Evolutionary conservation across 2,797 vertebrate genomes (phyloP).

Genomic region (Amphiprion clarkii): DNA sequence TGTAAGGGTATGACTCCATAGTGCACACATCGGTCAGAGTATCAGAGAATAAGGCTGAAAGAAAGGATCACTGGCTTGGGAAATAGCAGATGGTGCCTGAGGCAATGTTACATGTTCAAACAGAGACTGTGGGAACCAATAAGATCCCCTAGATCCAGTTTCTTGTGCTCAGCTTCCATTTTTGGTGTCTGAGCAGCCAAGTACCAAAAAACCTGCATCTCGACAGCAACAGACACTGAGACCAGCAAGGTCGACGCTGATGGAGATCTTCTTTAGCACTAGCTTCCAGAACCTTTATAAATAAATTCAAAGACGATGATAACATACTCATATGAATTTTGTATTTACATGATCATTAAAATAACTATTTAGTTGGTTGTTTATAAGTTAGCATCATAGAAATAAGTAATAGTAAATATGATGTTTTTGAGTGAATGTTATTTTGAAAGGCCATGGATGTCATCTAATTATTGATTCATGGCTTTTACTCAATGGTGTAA

Average conservation of each 20-base stretch:
- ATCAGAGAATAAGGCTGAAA: slow-evolving; percentile 15
- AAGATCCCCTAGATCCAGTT: slow-evolving; percentile 24
- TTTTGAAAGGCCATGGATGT: slow-evolving; percentile 39
- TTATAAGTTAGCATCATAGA: not conserved
- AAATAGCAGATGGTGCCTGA: slow-evolving; percentile 31
- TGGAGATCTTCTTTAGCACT: not conserved
- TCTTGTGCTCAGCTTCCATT: slow-evolving; percentile 11
- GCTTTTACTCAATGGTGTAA: slow-evolving; percentile 38
- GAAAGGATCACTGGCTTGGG: slow-evolving; percentile 14
- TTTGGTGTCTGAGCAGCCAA: slow-evolving; percentile 24
- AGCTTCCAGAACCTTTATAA: not conserved
- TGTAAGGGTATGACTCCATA: not conserved
- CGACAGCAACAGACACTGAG: slow-evolving; percentile 11
- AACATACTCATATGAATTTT: not conserved
- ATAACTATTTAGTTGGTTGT: slow-evolving; percentile 2
- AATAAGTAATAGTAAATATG: slow-evolving; percentile 31
- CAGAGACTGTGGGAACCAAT: slow-evolving; percentile 10
- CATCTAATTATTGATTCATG: slow-evolving; percentile 53
- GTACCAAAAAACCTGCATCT: slow-evolving; percentile 20
- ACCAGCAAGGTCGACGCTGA: not conserved
- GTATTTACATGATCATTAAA: not conserved
- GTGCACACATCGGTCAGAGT: not conserved
- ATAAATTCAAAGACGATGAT: not conserved
- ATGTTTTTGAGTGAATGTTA: slow-evolving; percentile 27
- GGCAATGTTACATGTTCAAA: slow-evolving; percentile 25